Evolutionary conservation across 2,797 vertebrate genomes (phyloP), one percentile per base, ranked within the genome.

Genomic region (Kryptolebias ocellatus): DNA sequence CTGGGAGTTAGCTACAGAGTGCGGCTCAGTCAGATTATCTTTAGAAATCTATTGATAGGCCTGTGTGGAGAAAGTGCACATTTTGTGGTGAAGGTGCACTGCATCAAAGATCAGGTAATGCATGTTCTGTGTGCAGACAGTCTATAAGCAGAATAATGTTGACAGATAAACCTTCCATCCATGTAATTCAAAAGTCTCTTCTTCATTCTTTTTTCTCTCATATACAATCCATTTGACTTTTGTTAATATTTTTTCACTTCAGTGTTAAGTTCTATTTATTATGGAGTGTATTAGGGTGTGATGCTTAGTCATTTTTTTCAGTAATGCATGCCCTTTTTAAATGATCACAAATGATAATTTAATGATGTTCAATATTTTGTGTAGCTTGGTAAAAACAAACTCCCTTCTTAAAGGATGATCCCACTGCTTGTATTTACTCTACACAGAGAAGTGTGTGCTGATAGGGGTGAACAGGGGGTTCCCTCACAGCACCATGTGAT

Each of bases 141-240:
- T 60, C 59, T 81, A n/a, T 24, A 52, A 53, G 29, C 27, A 54
- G 69, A 79, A 47, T n/a, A 61, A 77, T 64, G 61, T 51, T 44
- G 31, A 45, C 5, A 4, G 47, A 29, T 49, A 34, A 12, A 59
- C 44, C 70, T 76, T 46, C 44, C 37, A 64, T 73, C 74, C 59
- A 55, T 45, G 29, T 64, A 65, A 73, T 67, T 74, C 57, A 75
- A 74, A 67, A 31, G 4, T 62, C 2, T 62, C 20, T 15, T 52
- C 44, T 60, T 53, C 37, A 8, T 31, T 24, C 29, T 64, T 17
- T 0, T 37, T 44, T 29, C 27, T 45, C 11, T 67, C 46, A 46
- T 46, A 56, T 50, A 69, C 53, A 70, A 11, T 67, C 56, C 15
- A 55, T 51, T 29, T 42, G 29, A 46, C 70, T 56, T 47, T 44